Conservation (phyloP, 2,113 vertebrate genomes). For the Atractosteus spatula region DNA sequence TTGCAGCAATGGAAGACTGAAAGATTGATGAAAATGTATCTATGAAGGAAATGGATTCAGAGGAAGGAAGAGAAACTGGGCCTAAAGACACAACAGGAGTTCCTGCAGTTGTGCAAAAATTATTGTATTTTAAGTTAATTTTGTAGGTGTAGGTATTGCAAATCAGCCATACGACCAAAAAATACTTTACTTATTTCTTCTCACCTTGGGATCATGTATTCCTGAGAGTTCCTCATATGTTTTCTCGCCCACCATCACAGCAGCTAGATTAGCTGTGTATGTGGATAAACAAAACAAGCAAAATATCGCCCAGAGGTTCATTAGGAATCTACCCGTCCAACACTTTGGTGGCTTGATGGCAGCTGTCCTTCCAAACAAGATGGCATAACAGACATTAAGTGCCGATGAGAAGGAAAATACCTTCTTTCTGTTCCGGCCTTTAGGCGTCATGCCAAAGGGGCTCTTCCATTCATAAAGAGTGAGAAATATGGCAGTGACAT, state of each 20-base stretch:
- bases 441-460: conserved; percentile 80
- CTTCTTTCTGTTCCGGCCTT: conserved; percentile 73
- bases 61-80: too few species aligned
- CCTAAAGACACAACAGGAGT: too few species aligned
- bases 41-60: too few species aligned
- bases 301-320: conserved; percentile 86
- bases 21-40: too few species aligned
- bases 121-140: too few species aligned
- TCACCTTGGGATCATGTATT: conserved; percentile 86
- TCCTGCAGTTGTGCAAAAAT: too few species aligned
- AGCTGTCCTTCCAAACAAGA: conserved; percentile 78
- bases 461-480: conserved; percentile 83
- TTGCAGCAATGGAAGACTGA: too few species aligned
- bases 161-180: too few species aligned
- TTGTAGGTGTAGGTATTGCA: too few species aligned
- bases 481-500: conserved; percentile 77
- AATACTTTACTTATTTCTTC: background rate
- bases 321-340: conserved; percentile 81
- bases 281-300: conserved; percentile 82
- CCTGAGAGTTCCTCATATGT: conserved; percentile 84
- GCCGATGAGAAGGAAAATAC: conserved; percentile 81
- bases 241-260: conserved; percentile 87
- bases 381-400: conserved; percentile 77
- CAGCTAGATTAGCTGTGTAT: conserved; percentile 79
- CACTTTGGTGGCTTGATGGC: conserved; percentile 81